Base-by-base conservation (phyloP, 2,113 vertebrate genomes). In the Ciconia maguari region DNA sequence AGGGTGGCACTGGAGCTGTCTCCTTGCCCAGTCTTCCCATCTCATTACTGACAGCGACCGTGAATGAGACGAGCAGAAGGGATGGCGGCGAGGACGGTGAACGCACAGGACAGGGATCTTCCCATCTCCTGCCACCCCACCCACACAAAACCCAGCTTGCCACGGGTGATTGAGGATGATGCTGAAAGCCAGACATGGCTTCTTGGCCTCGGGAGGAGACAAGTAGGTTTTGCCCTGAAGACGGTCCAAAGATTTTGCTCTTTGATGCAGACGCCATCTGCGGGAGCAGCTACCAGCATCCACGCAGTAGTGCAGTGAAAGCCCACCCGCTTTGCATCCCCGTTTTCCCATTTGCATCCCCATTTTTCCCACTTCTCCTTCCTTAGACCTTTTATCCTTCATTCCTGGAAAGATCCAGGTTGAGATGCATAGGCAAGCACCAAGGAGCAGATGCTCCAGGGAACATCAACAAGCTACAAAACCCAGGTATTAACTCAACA, bases 11-110 rank as follows among this genome's bases (percentile, higher is more conserved):
- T 48, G 52, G 92, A 77, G 88, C 69, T 30, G 88, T 89, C 96
- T 97, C 87, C 83, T 83, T 94, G 97, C 94, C 96, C 89, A 24
- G 54, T 65, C 69, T 82, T 94, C 96, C 97, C 88, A 93, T 79
- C 96, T 98, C 16, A 10, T 98, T 97, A 96, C 81, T 60, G 34
- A 60, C 84, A 93, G 89, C 0, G 4, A 21, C 72, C 27, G 4
- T 6, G 62, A 93, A 64, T 7, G 8, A 36, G 78, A 12, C 15
- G 51, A 54, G 61, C 52, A 69, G 84, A 77, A 44, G 12, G 46
- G 94, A 76, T 13, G 58, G 5, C 18, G 46, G 70, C 5, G 4
- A 22, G 36, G 60, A 34, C 0, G 4, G 38, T 6, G 52, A 77
- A n/a, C 0, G 0, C 48, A 18, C 0, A 0, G 62, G 61, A 81